Evolutionary conservation across 2,888 invertebrate species (phyloP), one percentile per base, ranked within the genome.

Genomic region (Amphipoea oculea): DNA sequence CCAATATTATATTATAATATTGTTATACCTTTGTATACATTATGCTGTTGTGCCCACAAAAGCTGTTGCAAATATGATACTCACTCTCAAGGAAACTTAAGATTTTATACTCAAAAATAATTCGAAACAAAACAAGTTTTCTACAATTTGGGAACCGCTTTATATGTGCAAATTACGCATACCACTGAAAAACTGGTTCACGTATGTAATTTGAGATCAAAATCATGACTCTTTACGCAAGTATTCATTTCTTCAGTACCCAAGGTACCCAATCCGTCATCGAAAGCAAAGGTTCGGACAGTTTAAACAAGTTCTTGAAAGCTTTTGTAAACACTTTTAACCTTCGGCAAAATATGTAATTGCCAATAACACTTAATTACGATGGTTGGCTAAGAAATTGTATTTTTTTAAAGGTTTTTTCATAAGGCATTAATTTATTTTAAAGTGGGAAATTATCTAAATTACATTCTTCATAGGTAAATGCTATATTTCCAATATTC

Each of bases 31-130:
- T 92, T 51, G 81, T 20, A 63, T 86, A 48, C 94, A 94, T 94
- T 81, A 86, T 92, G 89, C 54, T 90, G 91, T 90, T 91, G 79
- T 88, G 86, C 87, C 87, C 70, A 78, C 91, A 87, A 91, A 90
- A 89, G 87, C 90, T 89, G 86, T 88, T 82, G 83, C 85, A 88
- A 90, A 89, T 91, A 89, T 94, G 93, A 90, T 90, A 85, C 84
- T 83, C 74, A 76, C 84, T 82, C 78, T 78, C 85, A 86, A 84
- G 83, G 74, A 89, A 87, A 80, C 90, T 88, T 86, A 89, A 84
- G 89, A 91, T 92, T 94, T 94, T 95, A 94, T 95, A 95, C 91
- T 88, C 88, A 83, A 91, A 91, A 92, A 89, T 88, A 85, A 88
- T 86, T 87, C 82, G 83, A 78, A 78, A 76, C 74, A 89, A 86